Percentiles rank a stretch among this genome's conserved stretches.
Evolutionary conservation across 2,113 vertebrate species (phyloP).

Genomic region (Xiphophorus maculatus): DNA sequence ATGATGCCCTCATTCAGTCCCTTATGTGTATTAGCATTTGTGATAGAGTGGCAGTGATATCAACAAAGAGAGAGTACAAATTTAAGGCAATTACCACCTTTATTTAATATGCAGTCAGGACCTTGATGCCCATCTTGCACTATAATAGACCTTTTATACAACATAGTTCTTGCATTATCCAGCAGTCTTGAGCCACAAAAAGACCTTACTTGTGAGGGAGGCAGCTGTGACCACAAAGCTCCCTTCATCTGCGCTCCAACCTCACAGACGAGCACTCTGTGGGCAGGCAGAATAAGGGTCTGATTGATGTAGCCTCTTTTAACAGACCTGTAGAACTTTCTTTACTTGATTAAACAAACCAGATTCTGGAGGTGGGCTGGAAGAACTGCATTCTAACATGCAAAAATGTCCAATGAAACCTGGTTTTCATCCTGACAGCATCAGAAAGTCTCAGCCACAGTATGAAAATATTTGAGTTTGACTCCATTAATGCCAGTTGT

Average conservation of each 20-base stretch:
- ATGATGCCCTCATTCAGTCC: slow-evolving; percentile 9
- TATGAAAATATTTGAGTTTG: too few species aligned
- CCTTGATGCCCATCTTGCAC: slow-evolving; percentile 11
- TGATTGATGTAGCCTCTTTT: slow-evolving; percentile 73
- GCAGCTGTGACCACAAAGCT: slow-evolving; percentile 69
- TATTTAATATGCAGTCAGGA: slow-evolving; percentile 27
- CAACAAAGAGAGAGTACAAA: slow-evolving; percentile 2
- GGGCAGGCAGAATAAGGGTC: slow-evolving; percentile 66
- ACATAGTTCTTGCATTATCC: slow-evolving; percentile 53
- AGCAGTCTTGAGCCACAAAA: slow-evolving; percentile 32
- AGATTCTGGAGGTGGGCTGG: slow-evolving; percentile 21
- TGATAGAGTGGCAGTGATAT: slow-evolving; percentile 7
- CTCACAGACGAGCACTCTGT: slow-evolving; percentile 57
- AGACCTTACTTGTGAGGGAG: slow-evolving; percentile 46
- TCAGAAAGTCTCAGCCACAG: slow-evolving; percentile 6
- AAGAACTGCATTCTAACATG: slow-evolving; percentile 29
- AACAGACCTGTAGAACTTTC: slow-evolving; percentile 49
- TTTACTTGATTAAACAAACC: slow-evolving; percentile 69
- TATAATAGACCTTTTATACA: slow-evolving; percentile 38
- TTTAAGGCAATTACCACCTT: slow-evolving; percentile 24
- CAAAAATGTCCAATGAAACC: slow-evolving; percentile 50
- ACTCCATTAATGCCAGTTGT: too few species aligned
- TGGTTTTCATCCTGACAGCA: slow-evolving; percentile 27
- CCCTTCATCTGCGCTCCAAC: slow-evolving; percentile 51
- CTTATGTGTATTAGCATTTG: slow-evolving; percentile 16